Evolutionary conservation across 2,888 invertebrate species (phyloP), one percentile per base, ranked within the genome.

Genomic region (Orchesellides sinensis): DNA sequence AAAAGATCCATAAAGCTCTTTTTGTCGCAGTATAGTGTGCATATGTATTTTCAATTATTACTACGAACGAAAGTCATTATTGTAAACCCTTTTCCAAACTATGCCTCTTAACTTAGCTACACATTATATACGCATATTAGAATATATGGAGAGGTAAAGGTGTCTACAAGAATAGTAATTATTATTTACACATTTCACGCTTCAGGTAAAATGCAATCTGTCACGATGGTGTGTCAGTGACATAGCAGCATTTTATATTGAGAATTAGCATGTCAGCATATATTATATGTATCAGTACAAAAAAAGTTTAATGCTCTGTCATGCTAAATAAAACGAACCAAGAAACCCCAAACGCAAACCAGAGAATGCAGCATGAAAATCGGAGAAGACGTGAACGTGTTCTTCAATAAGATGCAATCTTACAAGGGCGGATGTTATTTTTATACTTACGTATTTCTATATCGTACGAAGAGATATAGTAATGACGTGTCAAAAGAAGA

Each of bases 121-220:
- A n/a, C n/a, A n/a, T n/a, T n/a, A n/a, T n/a, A n/a, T n/a, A n/a
- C n/a, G n/a, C n/a, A n/a, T n/a, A n/a, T n/a, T n/a, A n/a, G n/a
- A n/a, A n/a, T n/a, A n/a, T n/a, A n/a, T n/a, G n/a, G n/a, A n/a
- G n/a, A n/a, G n/a, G n/a, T n/a, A n/a, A n/a, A 54, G 54, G 17
- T 21, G 8, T 49, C 17, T 54, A 59, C 59, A 61, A n/a, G n/a
- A n/a, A 63, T 61, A 12, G 35, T 52, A 63, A 72, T 63, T 73
- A 63, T 63, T 25, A 72, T 72, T 63, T 73, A 73, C 63, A 73
- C 63, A 63, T 73, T 73, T 73, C 35, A 73, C 35, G 73, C 73
- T 73, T 73, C 49, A 63, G 73, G 73, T 56, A 73, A 73, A 73
- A 73, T 52, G 73, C 29, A 63, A 73, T 63, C 59, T 63, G 63